Base-by-base conservation (phyloP, 2,113 vertebrate genomes). In the Halichoerus grypus region DNA sequence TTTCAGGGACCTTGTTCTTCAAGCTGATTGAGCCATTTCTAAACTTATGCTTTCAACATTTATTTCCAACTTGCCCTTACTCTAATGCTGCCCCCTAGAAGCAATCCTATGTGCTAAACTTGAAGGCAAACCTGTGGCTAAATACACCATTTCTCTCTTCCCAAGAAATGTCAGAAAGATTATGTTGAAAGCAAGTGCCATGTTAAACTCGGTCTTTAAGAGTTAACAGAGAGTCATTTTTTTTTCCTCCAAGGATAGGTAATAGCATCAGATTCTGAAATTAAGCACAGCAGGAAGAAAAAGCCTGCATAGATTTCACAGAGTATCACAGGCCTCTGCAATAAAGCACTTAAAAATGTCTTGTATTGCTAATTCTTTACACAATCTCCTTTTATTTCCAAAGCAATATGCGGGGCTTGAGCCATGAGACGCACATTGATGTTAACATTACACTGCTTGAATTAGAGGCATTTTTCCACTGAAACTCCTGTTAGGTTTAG, bases 241-340 rank as follows among this genome's bases (percentile, higher is more conserved):
- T 98, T 93, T 96, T 95, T 67, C n/a, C 95, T 98, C 96, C 95
- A 74, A 97, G 98, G 92, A 88, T 16, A 97, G 63, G 89, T 88
- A 98, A 98, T 98, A 85, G 1, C 76, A 89, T 83, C 91, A 92
- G 97, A 98, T 98, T 97, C 97, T 79, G 97, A 98, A 99, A 98
- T 86, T 85, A 98, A 98, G 94, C 93, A 98, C 97, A 98, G 89
- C 94, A 96, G 97, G 93, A 97, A 97, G 84, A 97, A 98, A 97
- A 97, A 92, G 74, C 0, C 71, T 65, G 1, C 74, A 51, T 89
- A 96, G 97, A 98, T 97, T 97, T 98, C 95, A 97, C 92, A 97
- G 97, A 95, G 92, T 89, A 95, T 97, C 80, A 88, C 74, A 77
- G 65, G 92, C 46, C 33, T 94, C 57, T 88, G 86, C 65, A 97